Evolutionary conservation across 2,797 vertebrate species (phyloP).

Genomic region (Cynopterus sphinx): DNA sequence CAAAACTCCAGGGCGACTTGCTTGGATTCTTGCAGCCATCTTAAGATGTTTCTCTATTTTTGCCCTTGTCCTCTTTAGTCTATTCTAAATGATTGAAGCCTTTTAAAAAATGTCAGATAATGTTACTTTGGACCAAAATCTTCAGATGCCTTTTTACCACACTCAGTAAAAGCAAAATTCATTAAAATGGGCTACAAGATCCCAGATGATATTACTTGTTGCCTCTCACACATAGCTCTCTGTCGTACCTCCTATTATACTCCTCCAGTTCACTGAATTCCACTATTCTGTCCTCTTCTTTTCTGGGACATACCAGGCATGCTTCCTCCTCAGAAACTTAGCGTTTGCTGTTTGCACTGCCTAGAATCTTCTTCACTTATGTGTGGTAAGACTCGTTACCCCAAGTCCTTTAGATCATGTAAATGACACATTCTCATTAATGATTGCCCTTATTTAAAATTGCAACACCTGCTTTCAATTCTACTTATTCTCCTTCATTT

Average conservation of each 20-base stretch:
- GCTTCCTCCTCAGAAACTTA: not conserved
- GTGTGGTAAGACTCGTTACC: not conserved
- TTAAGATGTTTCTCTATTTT: not conserved
- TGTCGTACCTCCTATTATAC: not conserved
- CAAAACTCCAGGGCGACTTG: fast-evolving
- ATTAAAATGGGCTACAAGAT: not conserved
- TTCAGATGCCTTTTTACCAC: not conserved
- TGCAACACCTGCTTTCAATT: not conserved
- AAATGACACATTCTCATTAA: not conserved
- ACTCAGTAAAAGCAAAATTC: not conserved
- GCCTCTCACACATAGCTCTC: not conserved
- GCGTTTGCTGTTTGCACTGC: not conserved
- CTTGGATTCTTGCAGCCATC: not conserved
- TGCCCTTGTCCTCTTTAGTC: not conserved
- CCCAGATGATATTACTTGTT: not conserved
- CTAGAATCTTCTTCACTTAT: not conserved
- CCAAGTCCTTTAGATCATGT: not conserved
- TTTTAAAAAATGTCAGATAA: not conserved
- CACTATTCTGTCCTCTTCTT: not conserved
- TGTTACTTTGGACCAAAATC: not conserved
- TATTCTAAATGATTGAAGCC: not conserved
- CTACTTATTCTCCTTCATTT: not conserved
- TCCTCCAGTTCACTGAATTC: not conserved
- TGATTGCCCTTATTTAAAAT: not conserved
- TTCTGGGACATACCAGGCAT: not conserved